Evolutionary conservation across 2,888 invertebrate species (phyloP).

Genomic region (Lasioglossum lativentre): DNA sequence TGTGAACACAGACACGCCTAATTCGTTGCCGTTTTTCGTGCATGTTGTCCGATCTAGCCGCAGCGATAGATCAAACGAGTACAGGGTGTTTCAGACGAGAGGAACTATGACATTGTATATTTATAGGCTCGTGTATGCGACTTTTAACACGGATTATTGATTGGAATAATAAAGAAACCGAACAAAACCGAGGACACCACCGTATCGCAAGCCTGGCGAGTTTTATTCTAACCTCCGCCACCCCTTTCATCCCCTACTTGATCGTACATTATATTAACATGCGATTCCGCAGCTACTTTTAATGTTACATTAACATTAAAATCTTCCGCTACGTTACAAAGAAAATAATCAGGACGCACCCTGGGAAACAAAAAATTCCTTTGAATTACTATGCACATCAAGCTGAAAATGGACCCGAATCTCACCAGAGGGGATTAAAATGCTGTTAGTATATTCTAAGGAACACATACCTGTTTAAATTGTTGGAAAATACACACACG

Average conservation of each 20-base stretch:
- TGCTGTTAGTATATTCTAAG: too few relatives aligned
- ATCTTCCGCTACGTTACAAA: too few relatives aligned
- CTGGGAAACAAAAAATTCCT: too few relatives aligned
- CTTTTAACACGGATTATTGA: slow-evolving; percentile 33
- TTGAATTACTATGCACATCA: too few relatives aligned
- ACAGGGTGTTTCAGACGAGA: slow-evolving; percentile 10
- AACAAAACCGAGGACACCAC: neutral
- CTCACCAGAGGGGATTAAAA: too few relatives aligned
- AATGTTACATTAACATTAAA: too few relatives aligned
- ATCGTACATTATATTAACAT: neutral
- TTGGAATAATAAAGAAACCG: slow-evolving; percentile 35
- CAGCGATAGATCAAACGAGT: neutral
- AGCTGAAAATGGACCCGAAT: too few relatives aligned
- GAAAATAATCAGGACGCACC: too few relatives aligned
- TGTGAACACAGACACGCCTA: neutral
- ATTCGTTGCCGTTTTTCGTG: neutral
- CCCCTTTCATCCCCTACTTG: neutral
- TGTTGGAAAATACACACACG: too few relatives aligned
- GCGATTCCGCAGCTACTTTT: too few relatives aligned
- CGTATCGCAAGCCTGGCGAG: neutral
- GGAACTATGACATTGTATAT: slow-evolving; percentile 17
- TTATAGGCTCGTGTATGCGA: slow-evolving; percentile 42
- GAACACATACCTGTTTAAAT: too few relatives aligned
- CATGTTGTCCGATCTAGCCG: neutral
- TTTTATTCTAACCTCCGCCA: neutral